Evolutionary conservation across 2,797 vertebrate genomes (phyloP).

Genomic region (Poliocrania exsul): DNA sequence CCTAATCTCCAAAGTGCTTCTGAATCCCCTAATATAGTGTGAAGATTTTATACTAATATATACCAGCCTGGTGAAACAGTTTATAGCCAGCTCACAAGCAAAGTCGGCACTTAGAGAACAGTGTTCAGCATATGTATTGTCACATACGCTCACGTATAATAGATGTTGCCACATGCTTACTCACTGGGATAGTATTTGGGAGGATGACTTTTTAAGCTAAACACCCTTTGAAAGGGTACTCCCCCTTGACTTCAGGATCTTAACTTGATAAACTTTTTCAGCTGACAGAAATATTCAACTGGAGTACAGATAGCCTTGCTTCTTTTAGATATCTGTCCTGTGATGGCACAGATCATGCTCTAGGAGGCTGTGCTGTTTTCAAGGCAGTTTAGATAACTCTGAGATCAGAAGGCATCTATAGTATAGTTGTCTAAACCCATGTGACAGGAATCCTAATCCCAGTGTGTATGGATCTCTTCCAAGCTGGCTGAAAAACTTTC

Average conservation of each 20-base stretch:
- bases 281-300: not conserved
- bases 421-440: not conserved
- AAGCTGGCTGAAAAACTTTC: not conserved
- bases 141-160: not conserved
- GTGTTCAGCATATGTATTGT: not conserved
- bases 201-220: not conserved
- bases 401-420: not conserved
- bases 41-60: not conserved
- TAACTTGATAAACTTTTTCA: not conserved
- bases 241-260: not conserved
- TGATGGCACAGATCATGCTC: not conserved
- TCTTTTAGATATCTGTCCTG: not conserved
- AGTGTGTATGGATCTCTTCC: not conserved
- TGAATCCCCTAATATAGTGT: not conserved
- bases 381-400: not conserved
- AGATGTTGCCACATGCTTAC: not conserved
- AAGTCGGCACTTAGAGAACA: rapidly evolving
- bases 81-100: not conserved
- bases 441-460: not conserved
- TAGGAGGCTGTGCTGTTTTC: not conserved
- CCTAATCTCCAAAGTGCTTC: not conserved
- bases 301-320: not conserved
- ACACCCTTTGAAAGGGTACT: not conserved
- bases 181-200: not conserved
- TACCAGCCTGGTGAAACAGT: not conserved